Conservation (phyloP, 2,797 vertebrate genomes). For the Enteromius radiatus region DNA sequence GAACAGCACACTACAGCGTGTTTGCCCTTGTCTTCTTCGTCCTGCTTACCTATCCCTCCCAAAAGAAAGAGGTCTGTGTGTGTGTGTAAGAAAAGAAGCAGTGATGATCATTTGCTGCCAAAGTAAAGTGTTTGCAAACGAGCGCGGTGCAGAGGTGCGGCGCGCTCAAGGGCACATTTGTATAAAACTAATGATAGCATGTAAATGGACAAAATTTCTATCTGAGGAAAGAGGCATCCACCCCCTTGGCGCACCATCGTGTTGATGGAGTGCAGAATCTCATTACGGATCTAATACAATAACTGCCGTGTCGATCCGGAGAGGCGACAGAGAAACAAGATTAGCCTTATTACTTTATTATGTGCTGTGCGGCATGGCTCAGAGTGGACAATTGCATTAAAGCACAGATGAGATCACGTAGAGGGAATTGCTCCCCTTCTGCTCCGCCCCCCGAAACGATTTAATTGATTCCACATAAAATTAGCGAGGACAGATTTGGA, state of each 20-base stretch:
- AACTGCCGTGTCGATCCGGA: slow-evolving; percentile 93
- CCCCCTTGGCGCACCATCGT: slow-evolving; percentile 71
- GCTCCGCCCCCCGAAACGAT: slow-evolving; percentile 72
- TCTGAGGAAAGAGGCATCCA: slow-evolving; percentile 77
- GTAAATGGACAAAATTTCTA: slow-evolving; percentile 91
- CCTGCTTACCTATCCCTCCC: slow-evolving; percentile 53
- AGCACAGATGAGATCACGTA: slow-evolving; percentile 91
- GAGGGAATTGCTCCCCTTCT: slow-evolving; percentile 78
- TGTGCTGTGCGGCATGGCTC: slow-evolving; percentile 91
- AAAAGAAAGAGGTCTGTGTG: slow-evolving; percentile 48
- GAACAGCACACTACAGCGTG: slow-evolving; percentile 68
- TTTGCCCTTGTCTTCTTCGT: slow-evolving; percentile 65
- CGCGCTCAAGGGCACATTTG: slow-evolving; percentile 90
- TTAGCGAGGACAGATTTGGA: slow-evolving; percentile 80
- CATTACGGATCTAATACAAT: slow-evolving; percentile 99
- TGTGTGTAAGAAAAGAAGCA: slow-evolving; percentile 53
- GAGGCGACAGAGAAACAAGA: slow-evolving; percentile 88
- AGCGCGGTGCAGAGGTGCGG: slow-evolving; percentile 73
- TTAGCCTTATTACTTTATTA: slow-evolving; percentile 98
- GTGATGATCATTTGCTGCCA: slow-evolving; percentile 77
- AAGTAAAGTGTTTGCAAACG: slow-evolving; percentile 82
- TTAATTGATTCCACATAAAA: slow-evolving; percentile 86
- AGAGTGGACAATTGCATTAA: slow-evolving; percentile 97
- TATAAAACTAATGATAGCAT: slow-evolving; percentile 95
- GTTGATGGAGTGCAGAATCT: slow-evolving; percentile 92